Conservation (phyloP, 2,113 vertebrate genomes). For the Eulemur macaco region DNA sequence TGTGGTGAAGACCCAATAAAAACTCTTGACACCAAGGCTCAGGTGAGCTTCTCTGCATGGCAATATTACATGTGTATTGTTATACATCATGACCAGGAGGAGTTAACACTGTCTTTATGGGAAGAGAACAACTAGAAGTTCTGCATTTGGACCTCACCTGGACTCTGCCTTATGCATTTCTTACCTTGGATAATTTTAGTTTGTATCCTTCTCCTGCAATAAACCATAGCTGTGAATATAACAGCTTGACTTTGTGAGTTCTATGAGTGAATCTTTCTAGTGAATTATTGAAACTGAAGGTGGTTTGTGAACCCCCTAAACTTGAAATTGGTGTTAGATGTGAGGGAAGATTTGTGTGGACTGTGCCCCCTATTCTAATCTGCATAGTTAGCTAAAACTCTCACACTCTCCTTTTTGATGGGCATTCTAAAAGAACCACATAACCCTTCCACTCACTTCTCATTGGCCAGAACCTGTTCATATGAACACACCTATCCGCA, state of each 20-base stretch:
- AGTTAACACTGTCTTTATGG: not conserved
- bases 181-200: not conserved
- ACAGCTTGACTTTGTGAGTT: not conserved
- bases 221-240: not conserved
- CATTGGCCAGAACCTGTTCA: not conserved
- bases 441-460: not conserved
- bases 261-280: not conserved
- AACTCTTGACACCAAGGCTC: not conserved
- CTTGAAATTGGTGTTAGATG: not conserved
- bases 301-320: not conserved
- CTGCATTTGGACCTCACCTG: rapidly evolving
- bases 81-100: not conserved
- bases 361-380: not conserved
- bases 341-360: not conserved
- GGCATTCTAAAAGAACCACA: not conserved
- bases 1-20: not conserved
- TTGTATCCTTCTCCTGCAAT: not conserved
- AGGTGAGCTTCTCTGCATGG: not conserved
- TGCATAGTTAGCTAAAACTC: not conserved
- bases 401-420: not conserved
- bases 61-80: not conserved
- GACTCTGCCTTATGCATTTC: not conserved
- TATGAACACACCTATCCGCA: not conserved
- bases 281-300: not conserved
- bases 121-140: not conserved